These are phyloP conservation scores for Acomys russatus DNA, from an alignment of 2,797 vertebrate genomes.

Conservation along the genomic window DNA sequence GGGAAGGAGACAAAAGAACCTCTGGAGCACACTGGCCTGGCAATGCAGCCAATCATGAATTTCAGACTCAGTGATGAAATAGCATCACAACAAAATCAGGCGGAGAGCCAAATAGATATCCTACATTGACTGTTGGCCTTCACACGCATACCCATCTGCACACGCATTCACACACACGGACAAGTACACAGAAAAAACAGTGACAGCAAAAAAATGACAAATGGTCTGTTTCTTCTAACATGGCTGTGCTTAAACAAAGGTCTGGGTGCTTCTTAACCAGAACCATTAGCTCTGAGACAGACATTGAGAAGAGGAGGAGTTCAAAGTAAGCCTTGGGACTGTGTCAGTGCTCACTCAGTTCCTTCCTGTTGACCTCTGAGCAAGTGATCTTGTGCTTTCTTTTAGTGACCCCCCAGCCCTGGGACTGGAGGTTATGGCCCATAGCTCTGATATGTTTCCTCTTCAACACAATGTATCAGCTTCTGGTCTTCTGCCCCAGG, in stretches of 20 bases:
- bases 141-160: background rate
- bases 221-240: background rate
- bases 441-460: background rate
- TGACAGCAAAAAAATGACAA: background rate
- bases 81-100: background rate
- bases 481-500: too few relatives aligned
- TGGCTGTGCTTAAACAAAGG: background rate
- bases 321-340: background rate
- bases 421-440: background rate
- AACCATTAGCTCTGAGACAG: background rate
- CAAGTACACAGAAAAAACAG: background rate
- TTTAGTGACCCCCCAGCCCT: background rate
- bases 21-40: background rate
- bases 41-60: background rate
- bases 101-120: background rate
- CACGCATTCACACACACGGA: background rate
- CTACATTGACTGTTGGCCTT: too few relatives aligned
- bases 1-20: background rate
- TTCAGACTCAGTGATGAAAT: background rate
- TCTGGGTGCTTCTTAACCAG: accelerated
- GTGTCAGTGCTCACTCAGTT: accelerated
- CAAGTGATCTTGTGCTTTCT: background rate
- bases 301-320: background rate
- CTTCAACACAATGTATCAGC: background rate
- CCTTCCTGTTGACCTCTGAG: background rate